These are phyloP conservation scores for Cheilosia soror DNA, from an alignment of 2,888 invertebrate species.

Conservation along the genomic window DNA sequence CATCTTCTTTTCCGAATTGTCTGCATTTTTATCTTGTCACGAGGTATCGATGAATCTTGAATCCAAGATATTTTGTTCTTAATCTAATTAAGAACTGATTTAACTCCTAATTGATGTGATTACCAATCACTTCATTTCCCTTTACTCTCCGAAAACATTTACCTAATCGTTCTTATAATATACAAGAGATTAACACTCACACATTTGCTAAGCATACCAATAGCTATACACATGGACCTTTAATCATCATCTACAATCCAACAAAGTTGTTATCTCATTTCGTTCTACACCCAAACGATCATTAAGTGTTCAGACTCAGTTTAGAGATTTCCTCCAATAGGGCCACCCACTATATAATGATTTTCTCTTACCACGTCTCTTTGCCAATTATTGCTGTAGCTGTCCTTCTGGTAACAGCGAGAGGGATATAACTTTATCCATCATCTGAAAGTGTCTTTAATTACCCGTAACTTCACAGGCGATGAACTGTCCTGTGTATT, in stretches of 20 bases:
- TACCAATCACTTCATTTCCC: conserved; percentile 46
- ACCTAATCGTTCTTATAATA: conserved; percentile 36
- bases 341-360: conserved; percentile 11
- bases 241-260: conserved; percentile 6
- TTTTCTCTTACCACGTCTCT: conserved; percentile 5
- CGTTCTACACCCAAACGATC: conserved; percentile 21
- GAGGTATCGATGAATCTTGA: too few species aligned
- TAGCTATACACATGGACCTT: conserved; percentile 1
- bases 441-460: conserved; percentile 59
- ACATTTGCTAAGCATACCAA: not conserved
- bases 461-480: conserved; percentile 33
- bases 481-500: not conserved
- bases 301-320: conserved; percentile 33
- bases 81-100: conserved; percentile 29
- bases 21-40: too few species aligned
- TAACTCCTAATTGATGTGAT: conserved; percentile 51
- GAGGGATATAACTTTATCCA: conserved; percentile 49
- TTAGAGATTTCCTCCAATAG: conserved; percentile 9
- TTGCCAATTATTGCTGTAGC: not conserved
- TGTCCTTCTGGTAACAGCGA: conserved; percentile 22
- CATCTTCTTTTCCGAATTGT: too few species aligned
- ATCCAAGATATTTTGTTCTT: too few species aligned
- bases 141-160: not conserved
- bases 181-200: conserved; percentile 28
- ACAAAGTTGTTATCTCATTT: conserved; percentile 11